Base-by-base conservation (phyloP, 1,140 invertebrate genomes). In the Drosophila persimilis region DNA sequence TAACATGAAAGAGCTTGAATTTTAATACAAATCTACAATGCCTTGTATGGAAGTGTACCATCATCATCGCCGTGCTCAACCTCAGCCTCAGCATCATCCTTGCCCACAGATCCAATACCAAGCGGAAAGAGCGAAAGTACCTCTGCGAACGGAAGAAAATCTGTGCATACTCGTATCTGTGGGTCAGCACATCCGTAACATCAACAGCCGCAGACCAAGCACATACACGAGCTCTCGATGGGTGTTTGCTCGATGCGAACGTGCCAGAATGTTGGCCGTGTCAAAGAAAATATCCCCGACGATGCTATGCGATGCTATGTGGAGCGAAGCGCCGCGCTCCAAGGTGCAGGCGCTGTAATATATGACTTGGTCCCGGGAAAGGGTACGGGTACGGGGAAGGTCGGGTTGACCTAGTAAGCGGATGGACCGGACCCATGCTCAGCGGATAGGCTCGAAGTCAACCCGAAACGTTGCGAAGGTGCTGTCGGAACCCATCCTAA, bases 331-430 rank as follows among this genome's bases (percentile, higher is more conserved):
- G 4, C 0, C 5, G 24, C 24, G 45, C 50, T 54, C 39, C 62
- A 39, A 63, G 59, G 26, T 48, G 17, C 9, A 43, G 60, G 22
- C 35, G 35, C 26, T 57, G 65, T 70, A 80, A 80, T 84, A 84
- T 73, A 84, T 80, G 64, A 77, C 61, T 39, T n/a, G 17, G 35
- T 9, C 39, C 15, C 7, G 56, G 56, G 24, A 26, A 26, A 5
- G 24, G 24, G 24, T 2, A 26, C 22, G n/a, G 59, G 53, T 26
- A 46, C 22, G 15, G 50, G 35, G 44, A 58, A 35, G n/a, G 15
- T 67, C 56, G 50, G 62, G 65, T 80, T 85, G 80, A 85, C 80
- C 80, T 77, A 85, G 81, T 85, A 71, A 75, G 62, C 67, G 71
- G 61, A 60, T 63, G 48, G 6, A 31, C 22, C 22, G 8, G 11